Evolutionary conservation across 2,113 vertebrate species (phyloP), one percentile per base, ranked within the genome.

Genomic region (Oostethus manadensis): DNA sequence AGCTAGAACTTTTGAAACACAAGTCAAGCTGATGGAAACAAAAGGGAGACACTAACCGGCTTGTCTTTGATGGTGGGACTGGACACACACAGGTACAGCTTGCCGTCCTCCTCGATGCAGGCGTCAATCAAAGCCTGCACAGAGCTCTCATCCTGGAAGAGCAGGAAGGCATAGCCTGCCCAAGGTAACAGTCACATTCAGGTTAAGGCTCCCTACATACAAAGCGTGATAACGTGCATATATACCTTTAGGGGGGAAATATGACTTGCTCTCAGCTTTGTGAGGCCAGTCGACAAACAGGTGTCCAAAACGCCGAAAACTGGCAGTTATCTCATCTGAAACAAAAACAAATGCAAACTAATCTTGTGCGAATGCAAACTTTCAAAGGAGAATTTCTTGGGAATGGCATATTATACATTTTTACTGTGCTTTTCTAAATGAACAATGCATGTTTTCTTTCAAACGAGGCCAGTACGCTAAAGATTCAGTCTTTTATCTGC

Each of bases 41-140:
- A 3, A 13, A 14, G 9, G n/a, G n/a, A 3, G 17, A 20, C 44
- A 91, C 96, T 89, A 82, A 99, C 97, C 61, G 97, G 96, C 82
- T 99, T 99, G 88, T 99, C 97, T 91, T 99, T 99, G 86, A 99
- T 99, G 77, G 97, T 99, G 80, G 97, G 96, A 80, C 97, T 98
- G 77, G 96, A 98, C 66, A 99, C 97, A 65, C 97, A 99, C 29
- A 99, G 90, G 87, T 99, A 99, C 72, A 99, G 93, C 76, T 99
- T 99, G 55, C 94, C 93, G 60, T 99, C 97, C 79, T 99, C 97
- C 83, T 99, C 96, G 78, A 99, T 99, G 64, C 97, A 99, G 0
- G 97, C 96, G 60, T 99, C 95, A 71, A 99, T 99, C 84, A 99
- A 88, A 79, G 97, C 95, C 88, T 99, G 97, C 54, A 99, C 97